Evolutionary conservation across 2,797 vertebrate genomes (phyloP).

Genomic region (Champsocephalus esox): DNA sequence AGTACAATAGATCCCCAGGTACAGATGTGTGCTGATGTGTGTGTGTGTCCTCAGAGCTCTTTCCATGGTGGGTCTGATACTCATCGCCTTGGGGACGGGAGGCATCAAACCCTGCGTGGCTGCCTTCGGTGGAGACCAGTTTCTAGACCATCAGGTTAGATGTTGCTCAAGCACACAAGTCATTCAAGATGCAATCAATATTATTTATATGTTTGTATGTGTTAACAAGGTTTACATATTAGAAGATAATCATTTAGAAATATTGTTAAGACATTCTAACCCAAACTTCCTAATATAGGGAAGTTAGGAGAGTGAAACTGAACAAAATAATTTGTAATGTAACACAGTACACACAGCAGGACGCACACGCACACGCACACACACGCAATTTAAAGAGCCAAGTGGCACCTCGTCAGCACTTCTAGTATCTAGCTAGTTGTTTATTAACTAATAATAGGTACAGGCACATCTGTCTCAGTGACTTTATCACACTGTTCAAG

Average conservation of each 20-base stretch:
- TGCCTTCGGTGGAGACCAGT: slow-evolving; percentile 97
- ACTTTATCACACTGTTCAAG: slow-evolving; percentile 60
- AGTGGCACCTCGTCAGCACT: slow-evolving; percentile 56
- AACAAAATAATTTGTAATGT: no score
- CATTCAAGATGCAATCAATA: neutral
- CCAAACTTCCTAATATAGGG: no score
- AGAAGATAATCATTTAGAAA: no score
- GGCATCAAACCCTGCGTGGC: slow-evolving; percentile 98
- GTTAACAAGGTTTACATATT: no score
- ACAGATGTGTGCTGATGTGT: neutral
- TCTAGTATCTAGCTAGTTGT: slow-evolving; percentile 58
- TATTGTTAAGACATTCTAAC: no score
- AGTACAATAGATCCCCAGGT: fast-evolving
- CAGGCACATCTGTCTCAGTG: neutral
- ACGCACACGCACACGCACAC: no score
- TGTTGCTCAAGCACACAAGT: neutral
- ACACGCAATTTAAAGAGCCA: slow-evolving; percentile 12
- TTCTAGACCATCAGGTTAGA: slow-evolving; percentile 91
- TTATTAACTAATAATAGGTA: slow-evolving; percentile 65
- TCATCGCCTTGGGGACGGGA: slow-evolving; percentile 94
- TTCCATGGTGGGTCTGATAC: slow-evolving; percentile 89
- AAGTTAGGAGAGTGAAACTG: no score
- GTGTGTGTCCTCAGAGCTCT: slow-evolving; percentile 79
- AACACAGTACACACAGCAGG: no score
- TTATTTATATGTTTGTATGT: no score